A percentile compares a stretch with the other conserved stretches of the same genome.
Conservation (phyloP, 1,140 invertebrate species). For the Himalopsyche phryganea region DNA sequence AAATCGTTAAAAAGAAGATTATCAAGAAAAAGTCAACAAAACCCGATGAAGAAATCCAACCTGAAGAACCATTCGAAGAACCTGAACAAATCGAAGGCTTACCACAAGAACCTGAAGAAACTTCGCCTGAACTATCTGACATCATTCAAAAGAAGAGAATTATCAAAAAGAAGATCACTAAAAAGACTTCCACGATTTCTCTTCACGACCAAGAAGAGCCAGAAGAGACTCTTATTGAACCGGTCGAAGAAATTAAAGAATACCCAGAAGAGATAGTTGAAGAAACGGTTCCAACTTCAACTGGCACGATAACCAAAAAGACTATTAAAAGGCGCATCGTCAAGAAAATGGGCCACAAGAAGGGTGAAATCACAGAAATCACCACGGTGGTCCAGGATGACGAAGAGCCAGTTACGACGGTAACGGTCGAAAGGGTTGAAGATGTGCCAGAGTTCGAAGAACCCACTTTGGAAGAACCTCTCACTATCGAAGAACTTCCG, state of each 20-base stretch:
- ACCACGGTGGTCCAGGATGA: slow-evolving; percentile 39
- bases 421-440: slow-evolving; percentile 26
- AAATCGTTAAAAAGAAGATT: slow-evolving; percentile 22
- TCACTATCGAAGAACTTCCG: slow-evolving; percentile 37
- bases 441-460: slow-evolving; percentile 24
- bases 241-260: slow-evolving; percentile 29
- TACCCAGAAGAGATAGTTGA: slow-evolving; percentile 39
- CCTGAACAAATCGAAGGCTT: not conserved
- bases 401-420: slow-evolving; percentile 39
- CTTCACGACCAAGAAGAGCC: not conserved
- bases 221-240: slow-evolving; percentile 6
- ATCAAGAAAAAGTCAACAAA: slow-evolving; percentile 25
- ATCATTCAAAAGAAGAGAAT: too few relatives aligned
- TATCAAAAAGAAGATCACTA: too few relatives aligned
- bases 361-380: slow-evolving; percentile 38
- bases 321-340: slow-evolving; percentile 36
- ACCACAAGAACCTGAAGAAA: slow-evolving; percentile 1
- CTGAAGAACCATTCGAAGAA: not conserved
- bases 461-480: slow-evolving; percentile 40
- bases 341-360: slow-evolving; percentile 37
- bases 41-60: not conserved
- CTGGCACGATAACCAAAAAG: slow-evolving; percentile 34
- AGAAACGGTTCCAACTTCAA: slow-evolving; percentile 35
- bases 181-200: too few relatives aligned
- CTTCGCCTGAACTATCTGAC: slow-evolving; percentile 11